Conservation (phyloP, 2,797 vertebrate genomes). For the Fringilla coelebs region DNA sequence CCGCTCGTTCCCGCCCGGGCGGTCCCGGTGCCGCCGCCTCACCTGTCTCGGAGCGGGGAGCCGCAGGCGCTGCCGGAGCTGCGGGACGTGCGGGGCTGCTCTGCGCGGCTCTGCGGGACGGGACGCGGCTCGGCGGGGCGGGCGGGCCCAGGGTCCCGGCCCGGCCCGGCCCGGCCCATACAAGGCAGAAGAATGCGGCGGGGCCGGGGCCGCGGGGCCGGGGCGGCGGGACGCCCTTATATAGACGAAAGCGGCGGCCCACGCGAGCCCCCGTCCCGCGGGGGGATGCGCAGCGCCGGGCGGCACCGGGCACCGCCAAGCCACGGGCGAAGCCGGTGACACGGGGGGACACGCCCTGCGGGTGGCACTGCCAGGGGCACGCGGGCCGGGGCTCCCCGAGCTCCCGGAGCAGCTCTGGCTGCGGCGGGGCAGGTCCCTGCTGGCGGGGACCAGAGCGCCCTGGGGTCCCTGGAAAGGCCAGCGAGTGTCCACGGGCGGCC, state of each 20-base stretch:
- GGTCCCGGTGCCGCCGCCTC: neutral
- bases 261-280: neutral
- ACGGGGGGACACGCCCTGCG: rapidly evolving
- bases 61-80: neutral
- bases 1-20: too few species aligned
- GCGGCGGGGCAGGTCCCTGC: neutral
- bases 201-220: neutral
- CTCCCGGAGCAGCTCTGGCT: neutral
- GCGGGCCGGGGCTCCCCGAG: neutral
- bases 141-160: neutral
- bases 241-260: slow-evolving; percentile 9
- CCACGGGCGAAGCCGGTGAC: neutral
- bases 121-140: neutral
- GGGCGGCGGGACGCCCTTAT: slow-evolving; percentile 15
- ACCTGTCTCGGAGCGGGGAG: neutral
- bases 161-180: slow-evolving; percentile 50
- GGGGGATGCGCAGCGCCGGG: neutral
- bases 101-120: neutral
- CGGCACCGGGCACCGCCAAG: too few species aligned
- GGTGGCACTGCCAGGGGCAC: neutral
- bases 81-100: neutral
- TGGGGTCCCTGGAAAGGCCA: rapidly evolving
- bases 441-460: rapidly evolving
- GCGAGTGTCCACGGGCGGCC: neutral
- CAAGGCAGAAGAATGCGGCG: slow-evolving; percentile 65